These are phyloP conservation scores for Entomobrya proxima DNA, from an alignment of 2,888 invertebrate species.

Conservation along the genomic window DNA sequence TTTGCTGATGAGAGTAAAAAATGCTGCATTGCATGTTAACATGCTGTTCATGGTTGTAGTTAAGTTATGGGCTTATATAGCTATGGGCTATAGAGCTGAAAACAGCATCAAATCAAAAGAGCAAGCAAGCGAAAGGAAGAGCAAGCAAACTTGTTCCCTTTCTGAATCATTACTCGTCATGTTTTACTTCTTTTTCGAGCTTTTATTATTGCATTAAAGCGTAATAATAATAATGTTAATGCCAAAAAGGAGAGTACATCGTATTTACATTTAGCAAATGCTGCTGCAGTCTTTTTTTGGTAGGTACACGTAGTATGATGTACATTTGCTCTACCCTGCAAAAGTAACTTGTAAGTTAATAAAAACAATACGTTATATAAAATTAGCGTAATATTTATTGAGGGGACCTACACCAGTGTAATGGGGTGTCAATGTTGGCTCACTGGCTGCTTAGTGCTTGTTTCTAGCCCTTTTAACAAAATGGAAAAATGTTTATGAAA, in stretches of 20 bases:
- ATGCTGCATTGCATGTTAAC: constrained; percentile 36
- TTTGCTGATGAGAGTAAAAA: constrained; percentile 18
- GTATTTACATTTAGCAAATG: neutral
- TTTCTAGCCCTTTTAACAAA: neutral
- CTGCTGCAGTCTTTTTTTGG: neutral
- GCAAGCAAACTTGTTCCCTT: constrained; percentile 39
- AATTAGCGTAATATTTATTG: neutral
- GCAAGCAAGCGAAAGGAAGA: constrained; percentile 29
- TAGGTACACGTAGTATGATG: neutral
- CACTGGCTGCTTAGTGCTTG: neutral
- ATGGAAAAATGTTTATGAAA: constrained; percentile 26
- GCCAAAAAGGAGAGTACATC: constrained; percentile 33
- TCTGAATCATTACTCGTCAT: constrained; percentile 52
- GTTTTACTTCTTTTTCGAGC: constrained; percentile 9
- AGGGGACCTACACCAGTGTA: neutral
- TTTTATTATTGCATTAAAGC: constrained; percentile 35
- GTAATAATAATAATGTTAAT: constrained; percentile 7
- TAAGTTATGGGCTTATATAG: neutral
- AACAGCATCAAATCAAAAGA: neutral
- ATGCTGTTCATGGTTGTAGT: neutral
- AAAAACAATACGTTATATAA: neutral
- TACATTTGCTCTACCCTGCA: too few species aligned
- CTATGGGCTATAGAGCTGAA: neutral
- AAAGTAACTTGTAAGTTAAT: constrained; percentile 1
- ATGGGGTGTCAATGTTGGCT: neutral